phyloP scores from a whole-genome alignment of 2,113 vertebrate genomes.

The Hemicordylus capensis region DNA sequence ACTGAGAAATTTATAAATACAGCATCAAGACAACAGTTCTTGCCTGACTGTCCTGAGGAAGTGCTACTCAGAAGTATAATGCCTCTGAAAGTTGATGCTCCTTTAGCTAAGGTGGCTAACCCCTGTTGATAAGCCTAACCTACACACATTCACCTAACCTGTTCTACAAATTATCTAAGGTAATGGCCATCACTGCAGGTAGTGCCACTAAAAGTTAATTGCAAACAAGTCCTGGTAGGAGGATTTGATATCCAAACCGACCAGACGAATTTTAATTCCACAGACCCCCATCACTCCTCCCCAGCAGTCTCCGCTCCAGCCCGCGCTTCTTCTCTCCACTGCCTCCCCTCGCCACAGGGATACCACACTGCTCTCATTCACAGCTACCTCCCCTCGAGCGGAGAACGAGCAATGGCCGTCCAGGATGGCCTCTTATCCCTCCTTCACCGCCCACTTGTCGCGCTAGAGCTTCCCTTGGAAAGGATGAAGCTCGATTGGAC shows the following conservation, averaged over 20 bases:
- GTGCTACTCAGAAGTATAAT: no score
- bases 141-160: no score
- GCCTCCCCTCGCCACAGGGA: fast-evolving
- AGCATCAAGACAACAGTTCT: not conserved
- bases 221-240: not conserved
- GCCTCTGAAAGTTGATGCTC: no score
- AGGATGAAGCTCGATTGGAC: not conserved
- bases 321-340: not conserved
- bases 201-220: not conserved
- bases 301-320: not conserved
- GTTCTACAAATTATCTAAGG: no score
- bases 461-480: fast-evolving
- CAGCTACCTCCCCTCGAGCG: no score
- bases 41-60: not conserved
- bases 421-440: no score
- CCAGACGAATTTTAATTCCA: not conserved
- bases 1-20: not conserved
- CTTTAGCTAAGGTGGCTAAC: no score
- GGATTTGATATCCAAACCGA: not conserved
- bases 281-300: not conserved
- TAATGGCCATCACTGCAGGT: no score
- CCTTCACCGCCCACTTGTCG: fast-evolving
- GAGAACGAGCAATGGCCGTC: no score
- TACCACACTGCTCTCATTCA: no score
- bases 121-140: no score